Conservation (phyloP, 2,113 vertebrate genomes). For the Cisticola juncidis region DNA sequence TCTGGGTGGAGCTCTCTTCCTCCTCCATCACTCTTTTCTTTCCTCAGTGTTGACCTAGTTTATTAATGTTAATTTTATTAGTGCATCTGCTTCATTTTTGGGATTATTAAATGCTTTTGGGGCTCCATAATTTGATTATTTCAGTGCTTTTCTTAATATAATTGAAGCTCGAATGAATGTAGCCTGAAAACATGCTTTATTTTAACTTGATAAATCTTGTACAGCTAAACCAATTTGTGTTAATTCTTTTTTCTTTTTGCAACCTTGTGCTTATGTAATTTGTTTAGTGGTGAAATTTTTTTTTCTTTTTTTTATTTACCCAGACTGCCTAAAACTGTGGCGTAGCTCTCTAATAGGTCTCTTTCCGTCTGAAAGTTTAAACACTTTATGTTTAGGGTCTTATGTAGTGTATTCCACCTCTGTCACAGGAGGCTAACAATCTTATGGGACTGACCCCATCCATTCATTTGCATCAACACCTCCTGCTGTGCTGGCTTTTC, state of each 20-base stretch:
- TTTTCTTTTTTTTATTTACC: background rate
- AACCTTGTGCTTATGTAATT: conserved; percentile 42
- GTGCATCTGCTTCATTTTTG: conserved; percentile 45
- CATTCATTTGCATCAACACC: background rate
- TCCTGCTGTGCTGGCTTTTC: background rate
- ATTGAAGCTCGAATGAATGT: conserved; percentile 38
- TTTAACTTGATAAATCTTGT: conserved; percentile 63
- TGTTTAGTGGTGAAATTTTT: background rate
- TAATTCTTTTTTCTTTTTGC: conserved; percentile 28
- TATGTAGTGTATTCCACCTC: background rate
- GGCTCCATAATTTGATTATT: conserved; percentile 61
- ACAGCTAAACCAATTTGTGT: conserved; percentile 56
- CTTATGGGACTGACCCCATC: background rate
- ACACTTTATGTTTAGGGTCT: background rate
- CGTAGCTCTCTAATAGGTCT: background rate
- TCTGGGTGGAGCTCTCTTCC: conserved; percentile 31
- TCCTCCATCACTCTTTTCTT: background rate
- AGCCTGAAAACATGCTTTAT: conserved; percentile 56
- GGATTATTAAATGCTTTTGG: conserved; percentile 64
- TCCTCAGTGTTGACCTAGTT: conserved; percentile 43
- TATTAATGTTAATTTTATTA: conserved; percentile 62
- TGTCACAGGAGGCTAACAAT: background rate
- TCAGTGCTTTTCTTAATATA: conserved; percentile 38
- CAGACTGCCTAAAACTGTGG: background rate
- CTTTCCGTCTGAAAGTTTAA: background rate